These are phyloP conservation scores for Ceratoteleas bidentatus DNA, from an alignment of 1,140 invertebrate genomes.

Conservation along the genomic window DNA sequence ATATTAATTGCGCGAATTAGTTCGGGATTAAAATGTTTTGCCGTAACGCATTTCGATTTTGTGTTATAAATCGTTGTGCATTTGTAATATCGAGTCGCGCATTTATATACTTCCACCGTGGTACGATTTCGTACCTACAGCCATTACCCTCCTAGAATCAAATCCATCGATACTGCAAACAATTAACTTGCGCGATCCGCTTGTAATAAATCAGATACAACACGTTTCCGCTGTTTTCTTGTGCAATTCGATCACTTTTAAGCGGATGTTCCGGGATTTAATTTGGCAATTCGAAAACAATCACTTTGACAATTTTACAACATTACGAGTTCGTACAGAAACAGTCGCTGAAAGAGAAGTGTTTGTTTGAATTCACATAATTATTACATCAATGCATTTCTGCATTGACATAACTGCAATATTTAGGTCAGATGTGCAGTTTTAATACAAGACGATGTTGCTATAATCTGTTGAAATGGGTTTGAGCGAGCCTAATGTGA, in stretches of 20 bases:
- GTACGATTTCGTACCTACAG: constrained; percentile 24
- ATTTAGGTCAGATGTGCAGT: no score
- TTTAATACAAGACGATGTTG: no score
- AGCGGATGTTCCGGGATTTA: not conserved
- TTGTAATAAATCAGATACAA: constrained; percentile 32
- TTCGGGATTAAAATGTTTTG: constrained; percentile 9
- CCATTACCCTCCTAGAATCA: constrained; percentile 32
- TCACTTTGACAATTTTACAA: not conserved
- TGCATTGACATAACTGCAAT: no score
- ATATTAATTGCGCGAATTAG: constrained; percentile 12
- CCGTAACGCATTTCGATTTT: no score
- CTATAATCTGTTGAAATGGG: no score
- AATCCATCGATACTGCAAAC: constrained; percentile 14
- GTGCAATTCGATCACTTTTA: not conserved
- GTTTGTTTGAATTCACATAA: no score
- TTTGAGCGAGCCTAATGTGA: no score
- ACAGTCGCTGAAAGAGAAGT: no score
- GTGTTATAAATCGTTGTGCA: constrained; percentile 2
- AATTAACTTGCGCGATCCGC: constrained; percentile 15
- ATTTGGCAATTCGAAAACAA: no score
- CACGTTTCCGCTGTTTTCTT: constrained; percentile 16
- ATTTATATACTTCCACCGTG: constrained; percentile 7
- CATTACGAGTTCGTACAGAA: no score
- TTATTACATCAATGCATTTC: no score
- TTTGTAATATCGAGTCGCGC: constrained; percentile 8